phyloP scores from a whole-genome alignment of 2,113 vertebrate species.

The Calcarius ornatus region DNA sequence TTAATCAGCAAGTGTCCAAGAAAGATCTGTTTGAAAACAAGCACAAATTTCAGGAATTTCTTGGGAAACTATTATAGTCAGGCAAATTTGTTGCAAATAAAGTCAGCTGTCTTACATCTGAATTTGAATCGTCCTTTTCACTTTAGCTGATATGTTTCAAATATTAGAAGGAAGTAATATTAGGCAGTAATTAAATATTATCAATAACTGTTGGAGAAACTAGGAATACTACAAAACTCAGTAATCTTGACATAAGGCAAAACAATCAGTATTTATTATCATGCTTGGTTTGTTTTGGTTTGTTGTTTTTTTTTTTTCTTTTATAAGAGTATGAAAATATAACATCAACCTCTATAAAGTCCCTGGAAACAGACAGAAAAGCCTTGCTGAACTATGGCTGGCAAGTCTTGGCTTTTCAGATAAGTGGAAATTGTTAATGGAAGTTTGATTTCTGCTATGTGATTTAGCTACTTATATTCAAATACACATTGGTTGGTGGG shows the following conservation, averaged over 20 bases:
- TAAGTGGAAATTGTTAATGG: conserved; percentile 24
- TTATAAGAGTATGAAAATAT: not conserved
- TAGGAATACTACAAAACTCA: not conserved
- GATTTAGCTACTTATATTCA: not conserved
- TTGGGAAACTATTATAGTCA: not conserved
- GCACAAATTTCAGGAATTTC: not conserved
- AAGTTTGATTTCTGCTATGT: conserved; percentile 12
- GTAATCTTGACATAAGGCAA: conserved; percentile 4
- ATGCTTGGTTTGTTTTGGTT: not conserved
- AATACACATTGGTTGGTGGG: not conserved
- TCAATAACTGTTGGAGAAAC: conserved; percentile 36
- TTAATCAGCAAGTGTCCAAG: not conserved
- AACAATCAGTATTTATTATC: not conserved
- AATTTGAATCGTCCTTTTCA: not conserved
- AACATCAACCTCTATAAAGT: not conserved
- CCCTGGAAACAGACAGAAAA: not conserved
- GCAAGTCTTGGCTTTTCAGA: conserved; percentile 19
- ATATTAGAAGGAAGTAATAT: not conserved
- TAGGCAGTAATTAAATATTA: conserved; percentile 43
- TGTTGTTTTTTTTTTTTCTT: not conserved
- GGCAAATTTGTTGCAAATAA: not conserved
- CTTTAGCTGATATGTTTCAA: not conserved
- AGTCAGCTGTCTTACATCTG: not conserved
- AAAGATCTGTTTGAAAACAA: not conserved
- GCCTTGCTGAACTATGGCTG: not conserved